Evolutionary conservation across 35 echinoderm and acorn worm genomes (phyloP), one percentile per base, ranked within the genome.

Genomic region (Holothuria glaberrima): DNA sequence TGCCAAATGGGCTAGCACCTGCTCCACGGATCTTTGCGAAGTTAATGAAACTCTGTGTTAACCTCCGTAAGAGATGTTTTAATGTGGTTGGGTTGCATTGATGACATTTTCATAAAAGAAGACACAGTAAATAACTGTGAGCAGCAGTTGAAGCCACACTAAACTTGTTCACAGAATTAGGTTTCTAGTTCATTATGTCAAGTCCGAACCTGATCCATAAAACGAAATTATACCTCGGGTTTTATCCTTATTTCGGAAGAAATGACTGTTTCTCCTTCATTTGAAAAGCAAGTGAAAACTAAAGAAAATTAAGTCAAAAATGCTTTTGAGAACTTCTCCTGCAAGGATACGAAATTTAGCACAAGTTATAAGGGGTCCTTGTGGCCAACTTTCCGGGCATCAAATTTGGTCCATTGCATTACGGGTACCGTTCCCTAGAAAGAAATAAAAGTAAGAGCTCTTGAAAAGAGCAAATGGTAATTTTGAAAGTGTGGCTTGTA

Each of bases 1-100:
- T 92, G 7, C 94, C 94, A 50, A 89, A 89, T 95, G 94, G 94
- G 19, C 59, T 89, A 58, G 58, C 71, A 9, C 74, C 46, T 62
- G 90, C 90, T 64, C 94, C 94, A 0, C 73, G 89, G 25, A 41
- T 92, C 6, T 95, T 91, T 63, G 89, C 90, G n/a, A 95, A 95
- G 75, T 25, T 95, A 29, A 24, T 95, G 68, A 95, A 95, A 85
- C 89, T 82, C n/a, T 57, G 77, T 65, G 57, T 88, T 77, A 64
- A 33, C 9, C 44, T 88, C 6, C 19, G 76, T 19, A 63, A 71
- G 14, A 30, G 21, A 35, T 52, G 75, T 4, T 41, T 68, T 89
- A 19, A 70, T 45, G 72, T 89, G 31, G 44, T 64, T 34, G 57
- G 26, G 36, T 45, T 89, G 68, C 48, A 94, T 94, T 59, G 92